A percentile compares a stretch with the other conserved stretches of the same genome.
phyloP scores from a whole-genome alignment of 2,888 invertebrate genomes.

The Pelosia muscerda region DNA sequence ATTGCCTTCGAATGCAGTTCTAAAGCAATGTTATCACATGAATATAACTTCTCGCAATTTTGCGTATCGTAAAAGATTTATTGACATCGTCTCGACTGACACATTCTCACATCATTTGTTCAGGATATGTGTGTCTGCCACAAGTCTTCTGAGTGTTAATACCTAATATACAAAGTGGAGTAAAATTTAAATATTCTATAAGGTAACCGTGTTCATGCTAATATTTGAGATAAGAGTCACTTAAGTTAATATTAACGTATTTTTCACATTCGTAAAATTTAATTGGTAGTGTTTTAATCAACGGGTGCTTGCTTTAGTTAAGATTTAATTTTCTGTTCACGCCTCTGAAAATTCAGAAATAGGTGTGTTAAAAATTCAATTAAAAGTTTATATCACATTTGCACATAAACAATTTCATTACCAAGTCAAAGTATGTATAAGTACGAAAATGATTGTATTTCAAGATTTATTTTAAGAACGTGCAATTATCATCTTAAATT shows the following conservation, averaged over 20 bases:
- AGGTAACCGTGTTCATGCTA: conserved; percentile 3
- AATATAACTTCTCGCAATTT: not conserved
- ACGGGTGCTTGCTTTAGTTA: too few relatives aligned
- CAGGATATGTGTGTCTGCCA: conserved; percentile 2
- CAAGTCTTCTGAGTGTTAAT: not conserved
- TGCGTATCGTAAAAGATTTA: conserved; percentile 3
- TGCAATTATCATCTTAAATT: too few relatives aligned
- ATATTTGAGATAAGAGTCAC: not conserved
- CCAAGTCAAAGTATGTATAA: too few relatives aligned
- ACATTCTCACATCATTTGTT: conserved; percentile 3
- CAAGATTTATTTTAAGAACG: too few relatives aligned
- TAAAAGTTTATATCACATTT: too few relatives aligned
- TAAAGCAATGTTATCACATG: not conserved
- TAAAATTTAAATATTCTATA: not conserved
- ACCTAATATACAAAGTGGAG: conserved; percentile 1
- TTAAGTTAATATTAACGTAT: not conserved
- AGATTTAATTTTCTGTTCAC: too few relatives aligned
- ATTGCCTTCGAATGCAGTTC: not conserved
- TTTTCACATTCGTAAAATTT: not conserved
- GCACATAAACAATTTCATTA: too few relatives aligned
- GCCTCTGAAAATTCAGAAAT: too few relatives aligned
- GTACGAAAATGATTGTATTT: too few relatives aligned
- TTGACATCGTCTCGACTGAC: not conserved
- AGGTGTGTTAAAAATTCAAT: too few relatives aligned
- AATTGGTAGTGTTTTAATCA: too few relatives aligned